Base-by-base conservation (phyloP, 2,113 vertebrate genomes). In the Semnornis frantzii region DNA sequence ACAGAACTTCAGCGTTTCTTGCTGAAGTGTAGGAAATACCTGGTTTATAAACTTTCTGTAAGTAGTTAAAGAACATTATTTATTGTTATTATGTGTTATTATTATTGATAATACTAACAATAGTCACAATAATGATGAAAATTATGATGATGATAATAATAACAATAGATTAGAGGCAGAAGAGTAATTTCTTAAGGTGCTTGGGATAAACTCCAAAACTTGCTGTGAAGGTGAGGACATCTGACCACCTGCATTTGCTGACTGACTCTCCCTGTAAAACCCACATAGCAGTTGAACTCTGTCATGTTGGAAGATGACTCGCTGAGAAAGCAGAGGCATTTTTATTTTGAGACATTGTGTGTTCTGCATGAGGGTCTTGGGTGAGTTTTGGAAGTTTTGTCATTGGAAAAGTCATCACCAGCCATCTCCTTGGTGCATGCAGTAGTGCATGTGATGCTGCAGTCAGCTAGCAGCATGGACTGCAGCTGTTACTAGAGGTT, bases 211-310 rank as follows among this genome's bases (percentile, higher is more conserved):
- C 24, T 70, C 27, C 34, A 55, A 91, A 83, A 17, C 50, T 14
- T 92, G 30, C 8, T 0, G 0, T 14, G 20, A 93, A 85, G 50
- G 30, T 70, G 72, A 90, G 28, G 69, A 46, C 46, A 44, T 73
- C n/a, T 81, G 39, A 39, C 59, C 46, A 8, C 0, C 0, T 30
- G 34, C 17, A 18, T 77, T 82, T 55, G 25, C 15, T 75, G 24
- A 17, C 57, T 37, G 13, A 70, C 48, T 60, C 15, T 58, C 87
- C 48, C 34, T 42, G 57, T 57, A 72, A 73, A 73, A 57, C 42
- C 39, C 50, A 34, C 0, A 0, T 5, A 48, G 54, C 54, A 15
- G 0, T 8, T 0, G 2, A 28, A 44, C 82, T 70, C 39, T 1
- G 0, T 69, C 57, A 8, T 2, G 0, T 2, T 70, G 60, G 48